phyloP scores from a whole-genome alignment of 2,113 vertebrate genomes.

The Cottus gobio region DNA sequence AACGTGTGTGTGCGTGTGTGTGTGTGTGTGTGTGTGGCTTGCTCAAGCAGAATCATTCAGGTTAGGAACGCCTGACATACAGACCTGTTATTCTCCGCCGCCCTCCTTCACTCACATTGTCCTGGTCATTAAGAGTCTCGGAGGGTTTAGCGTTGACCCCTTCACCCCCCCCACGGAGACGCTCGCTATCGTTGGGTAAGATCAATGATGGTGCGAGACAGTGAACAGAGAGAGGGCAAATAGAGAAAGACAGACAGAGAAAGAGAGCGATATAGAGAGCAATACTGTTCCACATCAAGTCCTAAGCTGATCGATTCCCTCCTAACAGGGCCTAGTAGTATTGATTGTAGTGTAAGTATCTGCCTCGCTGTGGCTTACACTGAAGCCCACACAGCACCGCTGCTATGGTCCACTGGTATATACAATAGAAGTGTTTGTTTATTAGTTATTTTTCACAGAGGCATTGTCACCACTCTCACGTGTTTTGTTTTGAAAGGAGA shows the following conservation, averaged over 20 bases:
- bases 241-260: slow-evolving; percentile 53
- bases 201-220: slow-evolving; percentile 64
- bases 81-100: slow-evolving; percentile 18
- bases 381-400: slow-evolving; percentile 58
- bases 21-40: neutral
- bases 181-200: slow-evolving; percentile 41
- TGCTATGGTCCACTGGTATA: slow-evolving; percentile 45
- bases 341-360: slow-evolving; percentile 80
- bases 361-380: slow-evolving; percentile 67
- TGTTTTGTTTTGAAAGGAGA: slow-evolving; percentile 24
- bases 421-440: slow-evolving; percentile 30
- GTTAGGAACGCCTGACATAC: slow-evolving; percentile 20
- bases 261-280: slow-evolving; percentile 59
- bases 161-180: slow-evolving; percentile 32
- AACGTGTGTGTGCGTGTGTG: neutral
- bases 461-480: neutral
- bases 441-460: neutral
- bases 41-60: slow-evolving; percentile 22
- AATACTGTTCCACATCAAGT: slow-evolving; percentile 72
- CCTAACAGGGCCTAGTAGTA: slow-evolving; percentile 75
- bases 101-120: slow-evolving; percentile 10
- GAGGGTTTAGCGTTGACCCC: slow-evolving; percentile 46
- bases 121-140: slow-evolving; percentile 54
- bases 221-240: slow-evolving; percentile 50
- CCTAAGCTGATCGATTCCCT: slow-evolving; percentile 78